phyloP scores from a whole-genome alignment of 2,888 invertebrate genomes.

The Andrena praecox region DNA sequence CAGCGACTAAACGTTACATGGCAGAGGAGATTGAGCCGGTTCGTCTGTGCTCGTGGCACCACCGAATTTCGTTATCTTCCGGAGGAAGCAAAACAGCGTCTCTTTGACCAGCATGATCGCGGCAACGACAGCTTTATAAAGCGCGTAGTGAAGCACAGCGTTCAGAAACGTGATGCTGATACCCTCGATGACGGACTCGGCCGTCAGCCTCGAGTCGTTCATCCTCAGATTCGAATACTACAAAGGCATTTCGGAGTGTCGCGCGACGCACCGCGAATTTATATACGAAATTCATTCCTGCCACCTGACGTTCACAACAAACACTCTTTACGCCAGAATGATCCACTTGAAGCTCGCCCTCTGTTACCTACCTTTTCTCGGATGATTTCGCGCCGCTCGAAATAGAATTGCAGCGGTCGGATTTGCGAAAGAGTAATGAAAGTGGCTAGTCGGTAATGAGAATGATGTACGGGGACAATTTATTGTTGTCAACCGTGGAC shows the following conservation, averaged over 20 bases:
- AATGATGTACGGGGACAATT: neutral
- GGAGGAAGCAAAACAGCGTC: constrained; percentile 62
- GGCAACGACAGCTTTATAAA: constrained; percentile 74
- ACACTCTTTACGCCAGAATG: too few relatives aligned
- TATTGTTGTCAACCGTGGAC: neutral
- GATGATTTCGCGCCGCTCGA: constrained; percentile 21
- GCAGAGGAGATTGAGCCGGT: constrained; percentile 34
- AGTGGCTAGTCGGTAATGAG: neutral
- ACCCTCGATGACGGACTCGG: constrained; percentile 66
- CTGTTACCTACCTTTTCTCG: too few relatives aligned
- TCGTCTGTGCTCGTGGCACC: constrained; percentile 40
- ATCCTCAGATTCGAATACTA: constrained; percentile 23
- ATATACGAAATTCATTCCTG: neutral
- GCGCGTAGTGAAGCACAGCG: constrained; percentile 77
- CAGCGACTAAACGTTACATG: constrained; percentile 47
- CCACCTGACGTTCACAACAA: constrained; percentile 1
- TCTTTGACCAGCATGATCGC: constrained; percentile 71
- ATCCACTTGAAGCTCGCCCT: too few relatives aligned
- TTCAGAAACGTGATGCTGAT: constrained; percentile 73
- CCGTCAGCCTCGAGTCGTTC: constrained; percentile 44
- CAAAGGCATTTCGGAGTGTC: neutral
- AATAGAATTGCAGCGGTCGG: neutral
- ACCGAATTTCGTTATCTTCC: constrained; percentile 54
- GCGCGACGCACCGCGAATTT: constrained; percentile 1
- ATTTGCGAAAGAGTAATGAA: neutral